Evolutionary conservation across 2,888 invertebrate genomes (phyloP), one percentile per base, ranked within the genome.

Genomic region (Criorhina ranunculi): DNA sequence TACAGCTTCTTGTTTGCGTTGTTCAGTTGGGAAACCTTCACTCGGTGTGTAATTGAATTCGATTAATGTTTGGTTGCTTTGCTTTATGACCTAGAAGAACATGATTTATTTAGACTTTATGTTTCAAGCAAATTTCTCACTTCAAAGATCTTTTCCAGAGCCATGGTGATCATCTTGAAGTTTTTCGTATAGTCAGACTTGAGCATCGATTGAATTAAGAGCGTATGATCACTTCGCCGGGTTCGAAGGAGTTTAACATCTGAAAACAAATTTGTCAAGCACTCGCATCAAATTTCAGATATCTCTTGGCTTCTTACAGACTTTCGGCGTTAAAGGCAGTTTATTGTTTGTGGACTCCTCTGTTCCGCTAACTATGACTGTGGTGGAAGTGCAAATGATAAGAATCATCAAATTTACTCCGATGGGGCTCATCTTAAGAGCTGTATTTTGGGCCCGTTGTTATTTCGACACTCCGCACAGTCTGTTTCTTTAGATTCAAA

Each of bases 91-190:
- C 88, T 89, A n/a, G 1, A 59, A 73, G 17, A 5, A 15, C 19
- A 17, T 0, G 1, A 33, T 42, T 60, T 72, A 1, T 49, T 7
- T 19, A 12, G 11, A 12, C n/a, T 24, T 0, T 37, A 24, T 24
- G 24, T 24, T 24, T 1, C 24, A 3, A 24, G 24, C 4, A 4
- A 24, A 12, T 42, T 4, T 12, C 42, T 40, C 72, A 88, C 88
- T 66, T 88, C 78, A 37, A 88, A 86, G 7, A 88, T 87, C 75
- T 88, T 87, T 0, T 78, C 73, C 35, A 87, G 86, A 3, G 87
- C 88, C 5, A 88, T n/a, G 2, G 83, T 70, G 9, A 88, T 62
- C 42, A 88, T 75, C 67, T 88, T 88, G 35, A 82, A 88, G 9
- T 87, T 87, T 12, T 88, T 88, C 19, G 87, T 86, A 29, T 88